phyloP scores from a whole-genome alignment of 2,113 vertebrate genomes.

The Spea multiplicata region DNA sequence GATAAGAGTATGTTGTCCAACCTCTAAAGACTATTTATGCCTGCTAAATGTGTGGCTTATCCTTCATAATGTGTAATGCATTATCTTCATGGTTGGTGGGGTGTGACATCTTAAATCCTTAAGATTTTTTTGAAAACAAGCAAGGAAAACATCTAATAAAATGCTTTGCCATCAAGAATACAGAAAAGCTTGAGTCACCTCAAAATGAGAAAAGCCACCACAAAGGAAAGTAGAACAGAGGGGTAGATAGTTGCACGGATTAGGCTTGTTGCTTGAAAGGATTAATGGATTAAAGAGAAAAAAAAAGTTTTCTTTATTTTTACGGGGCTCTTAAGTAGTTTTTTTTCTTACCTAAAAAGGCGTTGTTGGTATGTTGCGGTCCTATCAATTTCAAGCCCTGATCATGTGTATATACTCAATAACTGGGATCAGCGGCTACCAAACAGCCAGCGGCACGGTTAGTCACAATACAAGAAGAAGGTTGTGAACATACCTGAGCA shows the following conservation, averaged over 20 bases:
- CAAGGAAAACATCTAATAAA: not conserved
- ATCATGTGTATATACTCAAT: slow-evolving; percentile 68
- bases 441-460: slow-evolving; percentile 89
- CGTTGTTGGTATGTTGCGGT: slow-evolving; percentile 57
- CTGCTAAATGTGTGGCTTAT: too few relatives aligned
- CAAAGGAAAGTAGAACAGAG: not conserved
- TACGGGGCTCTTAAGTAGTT: not conserved
- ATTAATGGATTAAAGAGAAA: not conserved
- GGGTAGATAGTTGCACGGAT: not conserved
- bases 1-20: too few relatives aligned
- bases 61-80: too few relatives aligned
- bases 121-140: too few relatives aligned
- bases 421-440: slow-evolving; percentile 80
- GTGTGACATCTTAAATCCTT: too few relatives aligned
- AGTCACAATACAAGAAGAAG: slow-evolving; percentile 96
- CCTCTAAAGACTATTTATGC: too few relatives aligned
- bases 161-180: not conserved
- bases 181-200: not conserved
- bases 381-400: slow-evolving; percentile 91
- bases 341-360: not conserved
- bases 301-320: not conserved
- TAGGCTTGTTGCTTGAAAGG: not conserved
- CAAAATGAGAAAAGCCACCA: not conserved
- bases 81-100: too few relatives aligned
- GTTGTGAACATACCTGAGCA: slow-evolving; percentile 99